Percentiles rank a stretch among this genome's conserved stretches.
Conservation (phyloP, 2,888 invertebrate genomes). For the Aproaerema taeniolella region DNA sequence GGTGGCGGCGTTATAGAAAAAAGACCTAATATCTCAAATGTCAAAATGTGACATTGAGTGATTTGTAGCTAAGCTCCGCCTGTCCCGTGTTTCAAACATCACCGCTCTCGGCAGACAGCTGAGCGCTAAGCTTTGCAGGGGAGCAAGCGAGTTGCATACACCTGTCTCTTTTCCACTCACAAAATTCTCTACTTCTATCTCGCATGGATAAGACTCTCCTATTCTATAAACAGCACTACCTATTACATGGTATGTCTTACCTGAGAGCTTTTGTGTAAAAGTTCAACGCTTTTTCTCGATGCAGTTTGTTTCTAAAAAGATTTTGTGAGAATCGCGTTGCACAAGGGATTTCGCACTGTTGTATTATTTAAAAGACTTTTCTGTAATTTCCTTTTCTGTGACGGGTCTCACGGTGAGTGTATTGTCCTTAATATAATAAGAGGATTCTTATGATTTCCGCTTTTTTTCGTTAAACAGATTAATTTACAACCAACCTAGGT, state of each 20-base stretch:
- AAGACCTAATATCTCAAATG: slow-evolving; percentile 79
- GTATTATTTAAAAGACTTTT: slow-evolving; percentile 30
- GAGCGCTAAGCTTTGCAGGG: slow-evolving; percentile 68
- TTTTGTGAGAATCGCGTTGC: slow-evolving; percentile 50
- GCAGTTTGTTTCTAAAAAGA: slow-evolving; percentile 61
- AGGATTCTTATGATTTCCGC: slow-evolving; percentile 8
- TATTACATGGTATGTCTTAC: slow-evolving; percentile 64
- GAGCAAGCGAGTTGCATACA: slow-evolving; percentile 60
- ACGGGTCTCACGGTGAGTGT: slow-evolving; percentile 29
- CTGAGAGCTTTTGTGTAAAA: slow-evolving; percentile 76
- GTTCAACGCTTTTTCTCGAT: slow-evolving; percentile 68
- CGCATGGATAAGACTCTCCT: slow-evolving; percentile 58
- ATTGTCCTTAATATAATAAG: slow-evolving; percentile 5
- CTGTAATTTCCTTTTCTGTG: slow-evolving; percentile 27
- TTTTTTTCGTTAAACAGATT: slow-evolving; percentile 1
- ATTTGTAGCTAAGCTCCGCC: slow-evolving; percentile 79
- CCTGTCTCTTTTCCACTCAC: slow-evolving; percentile 51
- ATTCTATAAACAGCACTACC: slow-evolving; percentile 69
- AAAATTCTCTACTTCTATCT: slow-evolving; percentile 42
- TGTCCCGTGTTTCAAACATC: slow-evolving; percentile 79
- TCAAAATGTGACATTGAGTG: slow-evolving; percentile 79
- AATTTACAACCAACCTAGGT: slow-evolving; percentile 12
- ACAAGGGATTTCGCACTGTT: slow-evolving; percentile 39
- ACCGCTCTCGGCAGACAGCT: slow-evolving; percentile 74
- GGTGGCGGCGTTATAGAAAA: slow-evolving; percentile 74